Percentiles rank a stretch among this genome's conserved stretches.
Conservation (phyloP, 2,888 invertebrate genomes). For the Linnaemya vulpina region DNA sequence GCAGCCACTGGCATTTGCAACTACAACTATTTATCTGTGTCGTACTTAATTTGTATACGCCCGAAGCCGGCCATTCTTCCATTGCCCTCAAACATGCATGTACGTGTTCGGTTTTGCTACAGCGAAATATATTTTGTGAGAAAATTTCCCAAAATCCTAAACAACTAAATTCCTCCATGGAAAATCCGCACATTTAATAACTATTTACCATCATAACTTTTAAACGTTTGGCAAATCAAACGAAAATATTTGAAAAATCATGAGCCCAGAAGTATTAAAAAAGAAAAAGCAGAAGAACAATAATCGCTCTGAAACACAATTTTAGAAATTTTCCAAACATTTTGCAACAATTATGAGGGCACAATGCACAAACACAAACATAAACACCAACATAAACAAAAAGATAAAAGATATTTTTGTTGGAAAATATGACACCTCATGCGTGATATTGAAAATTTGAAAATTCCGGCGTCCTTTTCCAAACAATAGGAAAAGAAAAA, state of each 20-base stretch:
- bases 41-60: no score
- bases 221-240: background rate
- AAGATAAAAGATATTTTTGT: constrained; percentile 9
- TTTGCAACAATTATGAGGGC: constrained; percentile 2
- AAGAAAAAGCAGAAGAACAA: constrained; percentile 6
- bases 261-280: background rate
- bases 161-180: background rate
- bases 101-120: background rate
- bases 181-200: constrained; percentile 30
- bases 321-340: constrained; percentile 30
- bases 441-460: constrained; percentile 30
- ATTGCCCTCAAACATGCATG: background rate
- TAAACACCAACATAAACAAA: background rate
- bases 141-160: background rate
- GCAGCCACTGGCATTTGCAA: no score
- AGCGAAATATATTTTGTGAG: background rate
- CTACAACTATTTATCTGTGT: no score
- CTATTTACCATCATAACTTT: constrained; percentile 3
- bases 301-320: constrained; percentile 3
- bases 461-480: constrained; percentile 15
- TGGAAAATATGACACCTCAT: constrained; percentile 48
- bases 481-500: background rate
- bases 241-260: constrained; percentile 20
- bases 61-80: background rate
- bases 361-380: constrained; percentile 9